Conservation (phyloP, 2,797 vertebrate genomes). For the Ambastaia sidthimunki region DNA sequence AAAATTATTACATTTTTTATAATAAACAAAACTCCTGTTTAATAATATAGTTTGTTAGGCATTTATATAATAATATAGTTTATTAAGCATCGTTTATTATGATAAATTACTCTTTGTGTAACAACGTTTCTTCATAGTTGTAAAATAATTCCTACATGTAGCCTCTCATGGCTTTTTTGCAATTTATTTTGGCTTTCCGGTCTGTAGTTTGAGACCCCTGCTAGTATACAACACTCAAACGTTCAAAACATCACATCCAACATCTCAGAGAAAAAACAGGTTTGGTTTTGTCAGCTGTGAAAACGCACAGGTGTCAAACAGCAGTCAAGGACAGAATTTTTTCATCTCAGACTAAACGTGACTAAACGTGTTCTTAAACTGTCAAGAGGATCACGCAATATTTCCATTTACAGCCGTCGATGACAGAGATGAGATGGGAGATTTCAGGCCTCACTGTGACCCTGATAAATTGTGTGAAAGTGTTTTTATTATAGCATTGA, state of each 20-base stretch:
- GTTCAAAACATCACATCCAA: background rate
- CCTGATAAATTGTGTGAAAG: constrained; percentile 27
- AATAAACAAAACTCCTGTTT: background rate
- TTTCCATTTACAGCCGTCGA: constrained; percentile 4
- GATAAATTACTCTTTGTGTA: background rate
- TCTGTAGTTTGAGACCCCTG: background rate
- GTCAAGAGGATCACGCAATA: background rate
- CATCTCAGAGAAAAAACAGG: background rate
- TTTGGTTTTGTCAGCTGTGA: background rate
- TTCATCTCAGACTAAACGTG: background rate
- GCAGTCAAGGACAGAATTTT: constrained; percentile 15
- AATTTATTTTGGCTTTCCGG: background rate
- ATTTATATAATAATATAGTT: too few relatives aligned
- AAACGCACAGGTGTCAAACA: background rate
- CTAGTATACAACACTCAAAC: background rate
- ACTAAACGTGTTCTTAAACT: constrained; percentile 2
- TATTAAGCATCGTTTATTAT: background rate
- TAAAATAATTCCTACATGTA: too few relatives aligned
- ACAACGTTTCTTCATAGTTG: too few relatives aligned
- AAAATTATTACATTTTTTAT: background rate
- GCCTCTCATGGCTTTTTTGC: background rate
- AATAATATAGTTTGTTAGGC: background rate
- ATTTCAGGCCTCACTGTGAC: constrained; percentile 15
- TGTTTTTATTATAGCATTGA: constrained; percentile 11
- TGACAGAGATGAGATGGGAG: constrained; percentile 31